Evolutionary conservation across 2,113 vertebrate species (phyloP).

Genomic region (Bagarius yarrelli): DNA sequence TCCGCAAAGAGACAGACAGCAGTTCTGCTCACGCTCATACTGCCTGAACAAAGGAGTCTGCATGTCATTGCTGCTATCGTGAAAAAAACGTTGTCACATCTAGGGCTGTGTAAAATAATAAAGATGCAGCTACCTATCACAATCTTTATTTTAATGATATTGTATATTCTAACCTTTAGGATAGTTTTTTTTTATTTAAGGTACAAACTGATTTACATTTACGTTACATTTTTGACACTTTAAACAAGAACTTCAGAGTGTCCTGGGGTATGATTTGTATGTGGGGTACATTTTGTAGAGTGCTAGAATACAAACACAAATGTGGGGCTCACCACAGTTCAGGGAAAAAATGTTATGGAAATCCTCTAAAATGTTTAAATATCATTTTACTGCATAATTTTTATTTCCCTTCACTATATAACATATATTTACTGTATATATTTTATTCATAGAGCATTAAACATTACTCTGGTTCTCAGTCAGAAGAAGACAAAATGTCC

Average conservation of each 20-base stretch:
- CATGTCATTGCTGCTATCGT: constrained; percentile 30
- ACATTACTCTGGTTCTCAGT: constrained; percentile 48
- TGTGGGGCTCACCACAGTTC: not conserved
- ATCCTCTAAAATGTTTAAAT: not conserved
- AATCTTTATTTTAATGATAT: too few relatives aligned
- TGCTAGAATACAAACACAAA: not conserved
- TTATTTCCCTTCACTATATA: too few relatives aligned
- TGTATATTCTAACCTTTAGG: too few relatives aligned
- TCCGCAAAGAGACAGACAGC: constrained; percentile 73
- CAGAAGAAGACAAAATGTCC: constrained; percentile 49
- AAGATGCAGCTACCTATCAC: too few relatives aligned
- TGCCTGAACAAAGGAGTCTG: constrained; percentile 44
- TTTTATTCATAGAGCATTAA: not conserved
- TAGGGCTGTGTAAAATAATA: too few relatives aligned
- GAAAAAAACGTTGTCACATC: constrained; percentile 36
- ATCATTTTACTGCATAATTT: not conserved
- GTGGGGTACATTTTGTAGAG: not conserved
- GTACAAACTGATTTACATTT: not conserved
- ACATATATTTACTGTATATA: not conserved
- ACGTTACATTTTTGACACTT: constrained; percentile 3
- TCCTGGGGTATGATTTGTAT: not conserved
- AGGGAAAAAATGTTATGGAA: not conserved
- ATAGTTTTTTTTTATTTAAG: too few relatives aligned
- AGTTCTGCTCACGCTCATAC: constrained; percentile 75
- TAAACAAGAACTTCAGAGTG: not conserved